Conservation (phyloP, 2,797 vertebrate genomes). For the Manis crassicaudata region DNA sequence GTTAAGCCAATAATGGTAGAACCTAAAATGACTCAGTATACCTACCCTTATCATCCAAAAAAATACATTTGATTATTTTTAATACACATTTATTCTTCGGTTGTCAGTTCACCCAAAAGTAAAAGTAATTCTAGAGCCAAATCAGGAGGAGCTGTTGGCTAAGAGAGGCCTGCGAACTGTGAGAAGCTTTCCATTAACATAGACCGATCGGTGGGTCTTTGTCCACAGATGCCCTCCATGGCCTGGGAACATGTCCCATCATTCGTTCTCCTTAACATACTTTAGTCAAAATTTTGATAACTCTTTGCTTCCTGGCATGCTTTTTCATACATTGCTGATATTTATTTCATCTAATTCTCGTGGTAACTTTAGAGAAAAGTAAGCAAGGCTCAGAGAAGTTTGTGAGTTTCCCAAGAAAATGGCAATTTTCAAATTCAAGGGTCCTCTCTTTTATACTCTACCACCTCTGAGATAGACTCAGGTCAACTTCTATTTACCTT, state of each 20-base stretch:
- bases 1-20: not conserved
- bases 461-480: not conserved
- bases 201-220: not conserved
- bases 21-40: too few species aligned
- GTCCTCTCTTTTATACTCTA: not conserved
- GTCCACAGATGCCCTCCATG: not conserved
- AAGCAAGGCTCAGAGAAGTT: not conserved
- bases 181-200: not conserved
- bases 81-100: not conserved
- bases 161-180: not conserved
- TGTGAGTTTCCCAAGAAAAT: not conserved
- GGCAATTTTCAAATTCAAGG: not conserved
- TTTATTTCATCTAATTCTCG: not conserved
- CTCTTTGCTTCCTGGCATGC: not conserved
- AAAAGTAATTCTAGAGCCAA: not conserved
- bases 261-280: not conserved
- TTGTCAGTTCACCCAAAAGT: not conserved
- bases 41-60: not conserved
- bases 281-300: not conserved
- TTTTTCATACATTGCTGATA: not conserved
- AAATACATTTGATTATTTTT: not conserved
- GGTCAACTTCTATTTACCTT: not conserved
- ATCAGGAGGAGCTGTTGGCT: not conserved
- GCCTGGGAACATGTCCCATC: too few species aligned
- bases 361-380: not conserved